These are phyloP conservation scores for Gobius niger DNA, from an alignment of 2,113 vertebrate species.

Conservation along the genomic window DNA sequence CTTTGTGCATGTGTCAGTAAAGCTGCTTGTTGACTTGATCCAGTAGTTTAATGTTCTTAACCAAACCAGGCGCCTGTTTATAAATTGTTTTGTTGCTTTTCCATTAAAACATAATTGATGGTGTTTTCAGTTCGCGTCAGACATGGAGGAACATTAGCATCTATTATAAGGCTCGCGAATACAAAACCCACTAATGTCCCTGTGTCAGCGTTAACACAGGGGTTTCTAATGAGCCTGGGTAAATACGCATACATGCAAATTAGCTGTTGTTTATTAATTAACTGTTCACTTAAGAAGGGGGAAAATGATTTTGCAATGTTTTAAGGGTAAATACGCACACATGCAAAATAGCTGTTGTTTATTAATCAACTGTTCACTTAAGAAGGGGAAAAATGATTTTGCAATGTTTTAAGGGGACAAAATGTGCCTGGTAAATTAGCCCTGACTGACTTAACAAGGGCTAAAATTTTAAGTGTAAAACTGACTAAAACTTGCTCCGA, in stretches of 20 bases:
- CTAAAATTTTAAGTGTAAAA: too few species aligned
- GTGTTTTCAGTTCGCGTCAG: background rate
- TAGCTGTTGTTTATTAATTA: background rate
- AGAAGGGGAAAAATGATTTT: too few species aligned
- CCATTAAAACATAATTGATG: slow-evolving; percentile 5
- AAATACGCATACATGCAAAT: background rate
- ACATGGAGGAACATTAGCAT: slow-evolving; percentile 1
- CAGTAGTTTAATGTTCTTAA: background rate
- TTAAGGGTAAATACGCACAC: background rate
- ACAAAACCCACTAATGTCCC: background rate
- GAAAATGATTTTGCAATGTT: too few species aligned
- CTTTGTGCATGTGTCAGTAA: background rate
- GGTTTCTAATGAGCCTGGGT: background rate
- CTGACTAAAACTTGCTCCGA: too few species aligned
- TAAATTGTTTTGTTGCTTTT: background rate
- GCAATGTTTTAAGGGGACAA: too few species aligned
- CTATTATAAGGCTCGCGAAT: background rate
- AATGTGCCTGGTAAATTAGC: too few species aligned
- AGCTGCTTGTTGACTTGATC: background rate
- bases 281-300: background rate
- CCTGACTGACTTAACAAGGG: too few species aligned
- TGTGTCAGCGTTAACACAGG: background rate
- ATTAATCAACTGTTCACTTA: background rate
- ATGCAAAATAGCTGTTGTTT: background rate
- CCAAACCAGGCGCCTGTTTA: background rate